phyloP scores from a whole-genome alignment of 1,140 invertebrate genomes.

The Berghia stephanieae region DNA sequence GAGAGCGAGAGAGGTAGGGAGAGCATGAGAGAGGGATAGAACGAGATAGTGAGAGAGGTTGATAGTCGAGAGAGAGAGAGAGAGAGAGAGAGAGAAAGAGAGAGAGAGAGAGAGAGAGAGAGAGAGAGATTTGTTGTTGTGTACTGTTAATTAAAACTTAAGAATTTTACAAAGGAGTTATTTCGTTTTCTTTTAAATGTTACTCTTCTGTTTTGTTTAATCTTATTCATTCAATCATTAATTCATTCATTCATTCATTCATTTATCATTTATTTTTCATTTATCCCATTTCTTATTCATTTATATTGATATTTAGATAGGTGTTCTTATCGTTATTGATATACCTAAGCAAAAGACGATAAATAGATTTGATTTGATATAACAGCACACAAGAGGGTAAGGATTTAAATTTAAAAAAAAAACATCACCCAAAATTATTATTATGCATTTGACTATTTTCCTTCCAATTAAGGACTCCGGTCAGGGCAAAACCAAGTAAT shows the following conservation, averaged over 20 bases:
- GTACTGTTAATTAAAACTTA: neutral
- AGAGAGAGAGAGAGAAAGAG: neutral
- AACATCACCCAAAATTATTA: no score
- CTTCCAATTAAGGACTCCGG: no score
- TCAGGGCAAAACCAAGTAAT: no score
- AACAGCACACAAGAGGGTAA: no score
- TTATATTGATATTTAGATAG: no score
- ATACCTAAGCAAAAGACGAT: no score
- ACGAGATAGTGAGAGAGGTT: neutral
- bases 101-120: neutral
- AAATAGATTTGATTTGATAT: no score
- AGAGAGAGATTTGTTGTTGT: no score
- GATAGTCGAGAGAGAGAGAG: conserved; percentile 2
- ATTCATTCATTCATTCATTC: neutral
- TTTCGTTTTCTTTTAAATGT: neutral
- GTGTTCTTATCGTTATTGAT: no score
- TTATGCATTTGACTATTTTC: no score
- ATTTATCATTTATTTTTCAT: neutral
- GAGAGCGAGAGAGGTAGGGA: conserved; percentile 5
- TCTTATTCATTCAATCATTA: neutral
- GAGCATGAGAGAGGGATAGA: conserved; percentile 4
- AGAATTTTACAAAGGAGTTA: neutral
- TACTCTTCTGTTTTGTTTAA: neutral
- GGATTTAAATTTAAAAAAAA: no score
- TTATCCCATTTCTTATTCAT: no score